phyloP scores from a whole-genome alignment of 2,888 invertebrate genomes.

The Erebia ligea region DNA sequence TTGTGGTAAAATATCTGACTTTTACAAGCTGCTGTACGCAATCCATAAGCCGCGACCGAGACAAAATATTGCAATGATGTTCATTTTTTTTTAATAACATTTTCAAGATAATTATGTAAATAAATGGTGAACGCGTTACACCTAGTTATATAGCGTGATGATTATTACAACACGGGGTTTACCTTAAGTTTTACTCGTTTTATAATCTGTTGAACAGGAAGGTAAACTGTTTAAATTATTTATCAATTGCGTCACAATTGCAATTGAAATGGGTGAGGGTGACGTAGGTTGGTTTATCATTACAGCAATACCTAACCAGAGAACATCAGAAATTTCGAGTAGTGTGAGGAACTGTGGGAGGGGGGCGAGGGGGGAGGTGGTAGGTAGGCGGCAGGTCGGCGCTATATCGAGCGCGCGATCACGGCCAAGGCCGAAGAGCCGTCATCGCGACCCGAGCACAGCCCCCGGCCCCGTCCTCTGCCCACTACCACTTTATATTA shows the following conservation, averaged over 20 bases:
- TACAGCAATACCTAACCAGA: slow-evolving; percentile 53
- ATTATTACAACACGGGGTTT: slow-evolving; percentile 14
- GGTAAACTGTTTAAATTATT: slow-evolving; percentile 10
- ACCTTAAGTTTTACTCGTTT: slow-evolving; percentile 7
- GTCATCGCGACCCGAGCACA: slow-evolving; percentile 60
- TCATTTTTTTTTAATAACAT: neutral
- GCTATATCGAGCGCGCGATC: slow-evolving; percentile 82
- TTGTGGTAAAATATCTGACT: too few species aligned
- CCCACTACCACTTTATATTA: slow-evolving; percentile 32
- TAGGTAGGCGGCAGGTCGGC: slow-evolving; percentile 53
- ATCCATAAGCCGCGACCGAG: too few species aligned
- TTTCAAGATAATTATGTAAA: slow-evolving; percentile 5
- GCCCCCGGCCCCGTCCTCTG: slow-evolving; percentile 35
- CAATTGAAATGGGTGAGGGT: slow-evolving; percentile 43
- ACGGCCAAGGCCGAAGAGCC: slow-evolving; percentile 76
- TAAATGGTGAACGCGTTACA: neutral
- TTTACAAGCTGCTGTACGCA: neutral
- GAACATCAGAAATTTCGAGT: slow-evolving; percentile 56
- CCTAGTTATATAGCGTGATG: neutral
- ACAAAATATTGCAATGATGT: too few species aligned
- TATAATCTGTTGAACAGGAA: slow-evolving; percentile 16
- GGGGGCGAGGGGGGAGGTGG: slow-evolving; percentile 41
- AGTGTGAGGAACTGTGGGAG: slow-evolving; percentile 50
- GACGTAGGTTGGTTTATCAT: slow-evolving; percentile 46
- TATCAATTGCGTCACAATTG: slow-evolving; percentile 32